These are phyloP conservation scores for Eleutherodactylus coqui DNA, from an alignment of 2,797 vertebrate species.

Conservation along the genomic window DNA sequence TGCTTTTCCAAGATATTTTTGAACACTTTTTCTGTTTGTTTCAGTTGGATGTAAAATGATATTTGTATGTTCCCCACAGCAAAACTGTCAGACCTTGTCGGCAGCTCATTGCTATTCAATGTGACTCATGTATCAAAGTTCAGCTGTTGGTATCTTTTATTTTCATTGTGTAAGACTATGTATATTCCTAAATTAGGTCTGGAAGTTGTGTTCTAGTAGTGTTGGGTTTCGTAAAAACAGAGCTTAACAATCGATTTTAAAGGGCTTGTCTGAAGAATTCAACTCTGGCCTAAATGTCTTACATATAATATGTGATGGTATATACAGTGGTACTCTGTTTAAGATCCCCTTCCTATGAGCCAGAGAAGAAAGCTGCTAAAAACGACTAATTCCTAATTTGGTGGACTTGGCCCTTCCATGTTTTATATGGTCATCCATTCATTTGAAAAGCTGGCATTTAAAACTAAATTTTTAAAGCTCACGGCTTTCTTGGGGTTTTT, in stretches of 20 bases:
- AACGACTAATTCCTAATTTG: too few species aligned
- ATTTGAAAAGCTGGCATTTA: too few species aligned
- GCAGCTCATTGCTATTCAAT: conserved; percentile 1
- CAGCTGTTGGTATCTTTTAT: conserved; percentile 3
- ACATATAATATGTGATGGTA: background rate
- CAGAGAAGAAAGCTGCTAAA: background rate
- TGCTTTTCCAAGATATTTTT: conserved; percentile 20
- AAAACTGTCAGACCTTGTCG: background rate
- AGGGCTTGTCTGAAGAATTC: background rate
- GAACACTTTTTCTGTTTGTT: conserved; percentile 9
- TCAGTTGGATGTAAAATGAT: conserved; percentile 24
- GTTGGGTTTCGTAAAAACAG: background rate
- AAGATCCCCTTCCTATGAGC: background rate
- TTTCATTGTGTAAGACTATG: conserved; percentile 10
- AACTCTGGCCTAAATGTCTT: background rate
- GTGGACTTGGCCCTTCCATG: too few species aligned
- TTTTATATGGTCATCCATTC: background rate
- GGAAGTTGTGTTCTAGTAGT: background rate
- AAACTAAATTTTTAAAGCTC: too few species aligned
- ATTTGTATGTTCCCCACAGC: background rate
- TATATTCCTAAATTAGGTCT: background rate
- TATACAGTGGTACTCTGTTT: too few species aligned
- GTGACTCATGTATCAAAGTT: conserved; percentile 9
- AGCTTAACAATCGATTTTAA: background rate
- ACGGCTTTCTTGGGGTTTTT: too few species aligned